Evolutionary conservation across 2,113 vertebrate genomes (phyloP).

Genomic region (Indri indri): DNA sequence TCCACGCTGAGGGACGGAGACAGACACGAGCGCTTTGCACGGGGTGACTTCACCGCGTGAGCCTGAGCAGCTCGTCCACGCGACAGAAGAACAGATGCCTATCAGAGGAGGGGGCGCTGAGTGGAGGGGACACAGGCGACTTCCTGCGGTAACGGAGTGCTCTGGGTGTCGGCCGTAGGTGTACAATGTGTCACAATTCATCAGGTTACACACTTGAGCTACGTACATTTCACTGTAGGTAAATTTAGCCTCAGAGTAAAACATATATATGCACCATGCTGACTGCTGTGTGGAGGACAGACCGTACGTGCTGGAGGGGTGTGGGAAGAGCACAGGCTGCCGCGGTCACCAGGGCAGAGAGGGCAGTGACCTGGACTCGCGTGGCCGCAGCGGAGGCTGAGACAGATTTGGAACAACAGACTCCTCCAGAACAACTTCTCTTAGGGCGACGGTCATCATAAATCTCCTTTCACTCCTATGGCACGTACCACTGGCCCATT

Average conservation of each 20-base stretch:
- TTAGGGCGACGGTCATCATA: not conserved
- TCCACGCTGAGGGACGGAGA: not conserved
- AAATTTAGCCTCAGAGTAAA: not conserved
- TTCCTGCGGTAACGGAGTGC: not conserved
- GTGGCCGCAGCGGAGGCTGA: not conserved
- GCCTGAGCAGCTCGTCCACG: not conserved
- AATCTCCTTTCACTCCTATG: not conserved
- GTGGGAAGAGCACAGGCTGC: not conserved
- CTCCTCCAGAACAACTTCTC: not conserved
- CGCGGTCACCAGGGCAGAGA: not conserved
- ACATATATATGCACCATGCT: not conserved
- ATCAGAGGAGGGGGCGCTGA: not conserved
- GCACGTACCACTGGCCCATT: rapidly evolving
- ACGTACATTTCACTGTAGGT: not conserved
- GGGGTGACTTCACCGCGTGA: not conserved
- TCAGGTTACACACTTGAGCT: not conserved
- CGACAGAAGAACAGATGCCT: not conserved
- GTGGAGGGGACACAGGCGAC: not conserved
- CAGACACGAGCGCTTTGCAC: not conserved
- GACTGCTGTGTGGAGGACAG: not conserved
- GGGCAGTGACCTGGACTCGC: rapidly evolving
- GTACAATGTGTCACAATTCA: not conserved
- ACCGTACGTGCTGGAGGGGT: not conserved
- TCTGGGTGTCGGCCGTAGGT: not conserved
- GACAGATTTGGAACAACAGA: not conserved